These are phyloP conservation scores for Drosophila flavopinicola DNA, from an alignment of 2,888 invertebrate genomes.

Conservation along the genomic window DNA sequence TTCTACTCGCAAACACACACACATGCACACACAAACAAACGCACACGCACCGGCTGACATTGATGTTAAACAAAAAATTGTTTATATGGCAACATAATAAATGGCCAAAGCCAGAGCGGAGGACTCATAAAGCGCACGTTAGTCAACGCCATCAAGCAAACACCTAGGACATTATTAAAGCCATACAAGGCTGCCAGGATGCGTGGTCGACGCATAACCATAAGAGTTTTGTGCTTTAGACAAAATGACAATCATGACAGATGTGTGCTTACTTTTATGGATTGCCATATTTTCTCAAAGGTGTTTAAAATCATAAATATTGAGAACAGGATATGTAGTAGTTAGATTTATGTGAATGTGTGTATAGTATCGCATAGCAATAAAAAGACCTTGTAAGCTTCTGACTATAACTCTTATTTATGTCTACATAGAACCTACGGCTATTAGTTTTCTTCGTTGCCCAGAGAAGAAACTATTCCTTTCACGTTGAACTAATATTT, in stretches of 20 bases:
- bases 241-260: constrained; percentile 74
- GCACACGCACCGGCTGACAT: constrained; percentile 48
- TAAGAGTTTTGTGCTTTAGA: constrained; percentile 21
- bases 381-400: too few species aligned
- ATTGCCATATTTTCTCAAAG: neutral
- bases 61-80: constrained; percentile 81
- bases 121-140: constrained; percentile 67
- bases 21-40: constrained; percentile 2
- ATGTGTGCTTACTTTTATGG: constrained; percentile 48
- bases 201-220: constrained; percentile 3
- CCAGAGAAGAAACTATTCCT: too few species aligned
- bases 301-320: neutral
- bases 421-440: too few species aligned
- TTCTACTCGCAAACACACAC: constrained; percentile 15
- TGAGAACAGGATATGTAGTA: too few species aligned
- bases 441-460: too few species aligned
- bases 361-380: too few species aligned
- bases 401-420: too few species aligned
- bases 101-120: constrained; percentile 58
- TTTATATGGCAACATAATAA: constrained; percentile 78
- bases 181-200: constrained; percentile 8
- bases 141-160: constrained; percentile 62
- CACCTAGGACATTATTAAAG: constrained; percentile 61
- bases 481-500: too few species aligned
- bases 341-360: neutral